phyloP scores from a whole-genome alignment of 1,140 invertebrate genomes.

The Drosophila truncata region DNA sequence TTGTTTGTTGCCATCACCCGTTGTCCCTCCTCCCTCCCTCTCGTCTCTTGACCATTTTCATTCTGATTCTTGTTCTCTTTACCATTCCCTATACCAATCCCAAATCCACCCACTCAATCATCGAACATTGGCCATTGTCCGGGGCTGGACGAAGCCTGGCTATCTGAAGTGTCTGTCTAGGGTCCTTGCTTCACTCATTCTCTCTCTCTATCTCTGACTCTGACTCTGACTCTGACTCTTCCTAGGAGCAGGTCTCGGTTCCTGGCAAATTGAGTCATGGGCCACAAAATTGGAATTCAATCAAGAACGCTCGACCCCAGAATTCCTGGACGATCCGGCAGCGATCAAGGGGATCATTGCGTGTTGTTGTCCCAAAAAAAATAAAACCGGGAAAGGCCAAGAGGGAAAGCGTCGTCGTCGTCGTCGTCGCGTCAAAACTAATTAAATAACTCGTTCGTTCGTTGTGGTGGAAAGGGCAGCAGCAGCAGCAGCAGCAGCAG shows the following conservation, averaged over 20 bases:
- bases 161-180: conserved; percentile 19
- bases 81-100: neutral
- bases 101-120: conserved; percentile 32
- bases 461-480: conserved; percentile 6
- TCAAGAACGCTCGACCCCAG: conserved; percentile 9
- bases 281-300: conserved; percentile 50
- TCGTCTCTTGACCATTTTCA: neutral
- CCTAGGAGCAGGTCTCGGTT: neutral
- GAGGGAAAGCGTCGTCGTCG: conserved; percentile 38
- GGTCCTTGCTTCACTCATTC: neutral
- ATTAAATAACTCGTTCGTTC: conserved; percentile 81
- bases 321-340: neutral
- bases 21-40: neutral
- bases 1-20: conserved; percentile 57
- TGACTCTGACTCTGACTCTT: no score
- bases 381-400: conserved; percentile 5
- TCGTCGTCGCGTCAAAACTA: conserved; percentile 73
- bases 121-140: conserved; percentile 45
- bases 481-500: neutral
- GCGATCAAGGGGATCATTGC: conserved; percentile 14
- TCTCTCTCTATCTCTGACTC: no score
- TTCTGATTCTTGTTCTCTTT: conserved; percentile 4
- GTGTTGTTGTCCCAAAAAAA: neutral
- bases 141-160: neutral
- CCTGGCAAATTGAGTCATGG: conserved; percentile 40